Conservation (phyloP, 2,113 vertebrate species). For the Chelonoidis abingdonii region DNA sequence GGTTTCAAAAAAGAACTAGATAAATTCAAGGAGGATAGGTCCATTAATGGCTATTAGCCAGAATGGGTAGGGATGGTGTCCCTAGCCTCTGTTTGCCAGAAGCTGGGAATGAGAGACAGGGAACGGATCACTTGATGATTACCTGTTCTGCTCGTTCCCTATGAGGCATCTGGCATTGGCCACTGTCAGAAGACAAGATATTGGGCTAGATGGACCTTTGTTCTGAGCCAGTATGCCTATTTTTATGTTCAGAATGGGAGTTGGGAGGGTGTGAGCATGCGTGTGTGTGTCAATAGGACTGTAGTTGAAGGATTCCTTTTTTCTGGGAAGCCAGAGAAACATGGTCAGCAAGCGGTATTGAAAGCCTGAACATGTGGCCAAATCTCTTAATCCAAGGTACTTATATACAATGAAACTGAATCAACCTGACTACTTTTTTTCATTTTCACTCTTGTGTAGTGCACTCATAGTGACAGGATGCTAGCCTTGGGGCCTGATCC, state of each 20-base stretch:
- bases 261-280: background rate
- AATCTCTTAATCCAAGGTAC: background rate
- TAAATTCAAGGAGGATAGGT: no score
- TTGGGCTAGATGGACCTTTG: no score
- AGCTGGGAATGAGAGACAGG: no score
- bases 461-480: background rate
- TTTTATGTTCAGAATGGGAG: background rate
- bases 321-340: background rate
- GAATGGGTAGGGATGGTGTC: no score
- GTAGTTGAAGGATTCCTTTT: background rate
- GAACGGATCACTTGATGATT: no score
- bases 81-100: no score
- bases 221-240: no score
- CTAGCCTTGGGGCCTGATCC: background rate
- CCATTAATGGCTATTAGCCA: no score
- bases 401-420: background rate
- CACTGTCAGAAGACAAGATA: no score
- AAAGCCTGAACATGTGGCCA: fast-evolving
- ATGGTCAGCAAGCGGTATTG: background rate
- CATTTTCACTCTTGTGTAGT: background rate
- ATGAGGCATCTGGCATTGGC: no score
- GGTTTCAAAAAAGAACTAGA: no score
- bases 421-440: background rate
- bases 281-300: background rate
- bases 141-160: no score